A percentile compares a stretch with the other conserved stretches of the same genome.
Evolutionary conservation across 2,113 vertebrate genomes (phyloP).

Genomic region (Gallinago jamesoni): DNA sequence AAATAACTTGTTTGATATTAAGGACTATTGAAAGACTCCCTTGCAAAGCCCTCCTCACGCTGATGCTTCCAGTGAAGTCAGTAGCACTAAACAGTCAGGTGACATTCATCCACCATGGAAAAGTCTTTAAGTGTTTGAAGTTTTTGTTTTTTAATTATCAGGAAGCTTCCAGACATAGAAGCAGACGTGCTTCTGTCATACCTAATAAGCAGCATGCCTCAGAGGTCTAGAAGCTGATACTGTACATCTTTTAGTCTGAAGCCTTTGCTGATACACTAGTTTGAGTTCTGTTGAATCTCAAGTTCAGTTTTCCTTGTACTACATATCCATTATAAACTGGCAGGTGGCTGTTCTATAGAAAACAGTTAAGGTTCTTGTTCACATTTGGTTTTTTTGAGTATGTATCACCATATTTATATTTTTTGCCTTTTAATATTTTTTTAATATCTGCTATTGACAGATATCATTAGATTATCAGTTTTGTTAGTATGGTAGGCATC

Average conservation of each 20-base stretch:
- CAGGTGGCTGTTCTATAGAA: neutral
- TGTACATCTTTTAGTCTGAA: neutral
- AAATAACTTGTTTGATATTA: neutral
- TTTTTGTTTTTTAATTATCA: neutral
- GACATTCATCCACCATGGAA: neutral
- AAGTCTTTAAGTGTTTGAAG: neutral
- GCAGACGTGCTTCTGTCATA: neutral
- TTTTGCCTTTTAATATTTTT: neutral
- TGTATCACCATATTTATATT: neutral
- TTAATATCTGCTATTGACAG: neutral
- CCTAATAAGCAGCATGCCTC: neutral
- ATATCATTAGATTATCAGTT: neutral
- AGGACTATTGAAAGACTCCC: neutral
- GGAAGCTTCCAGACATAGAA: neutral
- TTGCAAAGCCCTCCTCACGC: neutral
- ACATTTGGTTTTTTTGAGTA: neutral
- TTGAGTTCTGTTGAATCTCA: neutral
- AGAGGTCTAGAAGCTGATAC: neutral
- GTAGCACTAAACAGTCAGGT: neutral
- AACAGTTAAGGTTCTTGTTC: neutral
- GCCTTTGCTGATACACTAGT: neutral
- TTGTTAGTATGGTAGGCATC: neutral
- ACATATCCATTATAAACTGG: neutral
- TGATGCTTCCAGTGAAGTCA: neutral
- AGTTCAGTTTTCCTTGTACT: neutral